phyloP scores from a whole-genome alignment of 2,888 invertebrate species.

The Chirona hameri region DNA sequence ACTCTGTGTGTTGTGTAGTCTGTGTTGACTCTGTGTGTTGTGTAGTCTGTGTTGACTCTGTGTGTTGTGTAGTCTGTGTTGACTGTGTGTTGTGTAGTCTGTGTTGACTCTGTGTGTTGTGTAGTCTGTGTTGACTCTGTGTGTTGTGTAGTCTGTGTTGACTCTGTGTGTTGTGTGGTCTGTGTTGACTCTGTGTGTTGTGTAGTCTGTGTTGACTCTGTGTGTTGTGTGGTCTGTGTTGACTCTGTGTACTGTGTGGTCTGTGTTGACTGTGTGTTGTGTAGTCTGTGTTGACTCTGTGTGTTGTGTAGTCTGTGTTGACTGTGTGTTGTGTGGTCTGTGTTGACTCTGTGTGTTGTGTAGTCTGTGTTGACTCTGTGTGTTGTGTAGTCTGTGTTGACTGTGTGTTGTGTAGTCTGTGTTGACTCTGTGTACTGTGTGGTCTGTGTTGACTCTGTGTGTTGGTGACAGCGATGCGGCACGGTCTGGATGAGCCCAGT shows the following conservation, averaged over 20 bases:
- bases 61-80: neutral
- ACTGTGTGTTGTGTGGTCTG: neutral
- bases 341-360: neutral
- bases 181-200: neutral
- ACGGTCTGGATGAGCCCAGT: conserved; percentile 79
- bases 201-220: neutral
- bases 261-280: neutral
- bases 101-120: too few species aligned
- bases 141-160: neutral
- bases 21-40: neutral
- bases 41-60: neutral
- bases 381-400: neutral
- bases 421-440: neutral
- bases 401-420: too few species aligned
- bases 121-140: neutral
- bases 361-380: neutral
- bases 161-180: neutral
- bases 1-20: neutral
- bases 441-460: neutral
- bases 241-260: neutral
- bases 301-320: too few species aligned
- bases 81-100: neutral
- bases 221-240: neutral
- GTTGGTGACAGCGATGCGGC: conserved; percentile 53
- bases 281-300: neutral